A percentile compares a stretch with the other conserved stretches of the same genome.
These are phyloP conservation scores for Drosophila pachea DNA, from an alignment of 1,140 invertebrate species.

Conservation along the genomic window DNA sequence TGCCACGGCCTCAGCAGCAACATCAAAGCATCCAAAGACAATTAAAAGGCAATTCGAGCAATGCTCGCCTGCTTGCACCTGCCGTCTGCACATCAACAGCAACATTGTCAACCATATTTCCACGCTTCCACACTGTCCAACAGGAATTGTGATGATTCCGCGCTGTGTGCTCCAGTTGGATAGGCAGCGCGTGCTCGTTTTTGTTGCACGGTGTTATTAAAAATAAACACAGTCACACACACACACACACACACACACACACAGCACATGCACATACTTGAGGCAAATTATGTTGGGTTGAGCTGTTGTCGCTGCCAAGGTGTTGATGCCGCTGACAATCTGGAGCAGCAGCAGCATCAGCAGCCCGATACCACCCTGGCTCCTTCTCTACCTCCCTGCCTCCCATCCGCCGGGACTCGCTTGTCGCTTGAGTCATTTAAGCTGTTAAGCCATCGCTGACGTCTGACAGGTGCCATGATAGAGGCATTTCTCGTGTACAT, in stretches of 20 bases:
- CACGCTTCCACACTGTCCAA: constrained; percentile 28
- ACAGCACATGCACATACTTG: constrained; percentile 57
- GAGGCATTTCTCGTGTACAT: constrained; percentile 42
- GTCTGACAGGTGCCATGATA: constrained; percentile 61
- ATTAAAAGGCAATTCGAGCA: constrained; percentile 66
- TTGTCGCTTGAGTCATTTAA: constrained; percentile 46
- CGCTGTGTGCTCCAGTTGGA: no score
- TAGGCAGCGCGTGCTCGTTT: background rate
- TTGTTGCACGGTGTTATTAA: constrained; percentile 46
- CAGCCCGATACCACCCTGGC: background rate
- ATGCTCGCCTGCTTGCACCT: constrained; percentile 64
- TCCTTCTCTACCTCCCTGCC: background rate
- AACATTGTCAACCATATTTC: constrained; percentile 46
- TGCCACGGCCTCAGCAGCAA: constrained; percentile 18
- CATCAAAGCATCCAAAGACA: constrained; percentile 45
- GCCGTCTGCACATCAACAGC: constrained; percentile 58
- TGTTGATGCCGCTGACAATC: constrained; percentile 55
- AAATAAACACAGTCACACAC: constrained; percentile 42
- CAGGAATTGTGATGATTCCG: background rate
- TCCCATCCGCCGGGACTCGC: no score
- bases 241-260: constrained; percentile 7
- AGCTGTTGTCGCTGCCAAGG: constrained; percentile 48
- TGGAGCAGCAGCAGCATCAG: constrained; percentile 43
- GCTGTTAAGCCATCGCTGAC: constrained; percentile 62
- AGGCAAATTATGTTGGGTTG: constrained; percentile 61